Evolutionary conservation across 2,797 vertebrate genomes (phyloP), one percentile per base, ranked within the genome.

Genomic region (Sebastes minor): DNA sequence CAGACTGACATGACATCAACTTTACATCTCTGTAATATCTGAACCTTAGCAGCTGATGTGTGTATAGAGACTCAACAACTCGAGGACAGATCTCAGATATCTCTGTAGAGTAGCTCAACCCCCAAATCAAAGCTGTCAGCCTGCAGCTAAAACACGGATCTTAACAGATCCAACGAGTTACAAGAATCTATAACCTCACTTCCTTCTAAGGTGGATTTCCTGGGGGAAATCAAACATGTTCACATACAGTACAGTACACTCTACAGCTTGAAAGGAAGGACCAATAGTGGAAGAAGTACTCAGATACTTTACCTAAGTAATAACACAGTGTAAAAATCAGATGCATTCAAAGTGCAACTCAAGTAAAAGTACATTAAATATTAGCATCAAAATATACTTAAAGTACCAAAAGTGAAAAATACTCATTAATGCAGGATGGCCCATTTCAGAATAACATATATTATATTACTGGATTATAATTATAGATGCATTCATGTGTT

Each of bases 191-290:
- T 20, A 71, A 28, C 30, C 16, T 76, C 23, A 23, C 14, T 14
- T 83, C 62, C 14, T 57, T 14, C 28, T 68, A 27, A 2, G 27
- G 61, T 42, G 61, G 55, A 82, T 70, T 63, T 62, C 38, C 38
- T n/a, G 6, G 13, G 28, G 53, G 74, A 79, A 83, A 73, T 57
- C 14, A 57, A 83, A 72, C 22, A 9, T 23, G 8, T 78, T 33
- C 16, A 53, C 53, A 66, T n/a, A 53, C 4, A 61, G 71, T n/a
- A 46, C 7, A 66, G 22, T 2, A 49, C 25, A 27, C 38, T 32
- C 25, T n/a, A 2, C 49, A 73, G 53, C n/a, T 65, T 4, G 49
- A 81, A 18, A 46, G 42, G 16, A 46, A 46, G 16, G 42, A 46
- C 42, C 42, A 46, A 20, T 18, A 46, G 42, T 18, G 42, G 42